Base-by-base conservation (phyloP, 2,797 vertebrate species). In the Sylvilagus floridanus region DNA sequence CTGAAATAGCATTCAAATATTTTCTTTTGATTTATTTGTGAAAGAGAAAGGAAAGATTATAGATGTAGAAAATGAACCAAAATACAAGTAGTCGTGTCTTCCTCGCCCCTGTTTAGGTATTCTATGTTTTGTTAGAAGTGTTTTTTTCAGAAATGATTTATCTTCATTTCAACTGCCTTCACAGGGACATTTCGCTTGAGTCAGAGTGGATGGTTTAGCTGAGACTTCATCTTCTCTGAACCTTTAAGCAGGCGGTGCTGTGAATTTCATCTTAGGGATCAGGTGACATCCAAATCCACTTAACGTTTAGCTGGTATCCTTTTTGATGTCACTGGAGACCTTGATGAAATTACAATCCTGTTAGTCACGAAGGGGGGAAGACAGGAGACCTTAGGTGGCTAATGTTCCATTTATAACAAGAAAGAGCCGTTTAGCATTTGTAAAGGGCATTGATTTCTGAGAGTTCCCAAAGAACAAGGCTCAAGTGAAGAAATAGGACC, bases 271-370 rank as follows among this genome's bases (percentile, higher is more conserved):
- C 95, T 91, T 71, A 5, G 78, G 94, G 95, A 97, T 98, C 96
- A 94, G 88, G 91, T 96, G 96, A 96, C 78, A 93, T 95, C 78
- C 82, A 97, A 96, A 94, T 93, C 50, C 22, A 96, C 72, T 86
- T 81, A 92, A 90, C 1, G 62, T 88, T 98, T 96, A 83, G 90
- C 85, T 97, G 91, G 90, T 62, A 28, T 93, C 87, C 93, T 93
- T 97, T 94, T 86, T 91, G 92, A 95, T 85, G 76, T 97, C 97
- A 96, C 96, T 94, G 90, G 97, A 98, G 97, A 83, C 96, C 94
- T 96, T 7, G 0, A 97, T 98, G 97, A 96, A 97, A 98, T 98
- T 97, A 97, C 96, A 98, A 97, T 91, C 86, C 96, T 95, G 95
- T 98, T 98, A 97, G 94, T 94, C 96, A 95, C 8, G 89, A 89